Evolutionary conservation across 2,888 invertebrate species (phyloP).

Genomic region (Spilosoma lubricipeda): DNA sequence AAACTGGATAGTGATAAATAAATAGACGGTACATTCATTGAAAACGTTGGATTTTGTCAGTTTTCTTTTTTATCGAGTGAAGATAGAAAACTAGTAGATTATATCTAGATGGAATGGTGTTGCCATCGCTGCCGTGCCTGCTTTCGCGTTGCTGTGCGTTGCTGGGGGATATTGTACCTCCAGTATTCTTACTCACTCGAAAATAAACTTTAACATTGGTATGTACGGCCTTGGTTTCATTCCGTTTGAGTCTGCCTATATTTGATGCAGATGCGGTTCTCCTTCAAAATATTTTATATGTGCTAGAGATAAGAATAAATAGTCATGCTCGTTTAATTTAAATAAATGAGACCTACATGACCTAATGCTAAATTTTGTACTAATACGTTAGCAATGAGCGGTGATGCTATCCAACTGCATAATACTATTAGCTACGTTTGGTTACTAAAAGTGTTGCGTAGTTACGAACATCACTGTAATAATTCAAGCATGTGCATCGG

Average conservation of each 20-base stretch:
- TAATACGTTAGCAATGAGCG: neutral
- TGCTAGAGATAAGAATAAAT: neutral
- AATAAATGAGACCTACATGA: constrained; percentile 15
- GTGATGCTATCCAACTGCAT: constrained; percentile 1
- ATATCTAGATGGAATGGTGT: neutral
- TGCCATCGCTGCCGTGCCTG: too few species aligned
- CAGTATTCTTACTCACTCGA: too few species aligned
- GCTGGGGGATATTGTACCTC: too few species aligned
- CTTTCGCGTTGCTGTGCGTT: too few species aligned
- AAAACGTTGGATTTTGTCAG: neutral
- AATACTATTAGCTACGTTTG: constrained; percentile 25
- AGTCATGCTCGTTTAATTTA: neutral
- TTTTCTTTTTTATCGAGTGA: neutral
- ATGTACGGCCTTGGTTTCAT: neutral
- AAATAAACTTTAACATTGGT: too few species aligned
- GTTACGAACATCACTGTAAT: constrained; percentile 12
- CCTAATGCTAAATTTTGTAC: neutral
- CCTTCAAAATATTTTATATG: neutral
- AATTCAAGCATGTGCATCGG: constrained; percentile 12
- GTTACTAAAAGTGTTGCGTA: constrained; percentile 27
- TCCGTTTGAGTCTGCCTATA: neutral
- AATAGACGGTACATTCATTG: neutral
- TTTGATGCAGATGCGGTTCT: neutral
- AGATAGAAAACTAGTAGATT: neutral
- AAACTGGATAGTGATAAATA: constrained; percentile 32